Percentiles rank a stretch among this genome's conserved stretches.
Evolutionary conservation across 2,113 vertebrate genomes (phyloP).

Genomic region (Eptatretus burgeri): DNA sequence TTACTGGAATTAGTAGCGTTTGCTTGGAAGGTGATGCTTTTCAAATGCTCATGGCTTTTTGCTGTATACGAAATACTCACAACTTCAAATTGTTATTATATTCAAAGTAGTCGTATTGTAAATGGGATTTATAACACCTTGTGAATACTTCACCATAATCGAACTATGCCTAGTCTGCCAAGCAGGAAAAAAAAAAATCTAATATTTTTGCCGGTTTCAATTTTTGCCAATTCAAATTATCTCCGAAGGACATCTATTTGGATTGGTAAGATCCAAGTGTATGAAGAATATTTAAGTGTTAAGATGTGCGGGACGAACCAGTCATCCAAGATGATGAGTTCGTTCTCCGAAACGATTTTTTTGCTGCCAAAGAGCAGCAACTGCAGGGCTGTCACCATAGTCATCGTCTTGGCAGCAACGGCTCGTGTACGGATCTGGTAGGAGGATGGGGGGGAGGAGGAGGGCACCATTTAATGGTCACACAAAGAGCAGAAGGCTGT

Average conservation of each 20-base stretch:
- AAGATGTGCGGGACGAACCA: slow-evolving; percentile 26
- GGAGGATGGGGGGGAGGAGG: not conserved
- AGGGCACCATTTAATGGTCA: not conserved
- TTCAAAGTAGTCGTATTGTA: too few species aligned
- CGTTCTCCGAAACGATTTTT: slow-evolving; percentile 41
- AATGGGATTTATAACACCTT: too few species aligned
- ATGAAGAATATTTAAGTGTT: not conserved
- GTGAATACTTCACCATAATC: too few species aligned
- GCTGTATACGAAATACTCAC: too few species aligned
- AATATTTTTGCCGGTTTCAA: too few species aligned
- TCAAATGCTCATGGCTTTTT: too few species aligned
- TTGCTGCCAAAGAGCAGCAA: slow-evolving; percentile 67
- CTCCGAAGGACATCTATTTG: not conserved
- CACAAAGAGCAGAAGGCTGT: too few species aligned
- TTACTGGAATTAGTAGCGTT: too few species aligned
- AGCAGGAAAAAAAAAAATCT: too few species aligned
- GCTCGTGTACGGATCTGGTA: slow-evolving; percentile 61
- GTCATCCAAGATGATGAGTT: slow-evolving; percentile 44
- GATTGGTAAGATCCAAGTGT: not conserved
- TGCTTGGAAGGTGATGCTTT: too few species aligned
- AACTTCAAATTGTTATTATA: too few species aligned
- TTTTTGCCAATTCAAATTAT: not conserved
- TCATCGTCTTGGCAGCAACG: slow-evolving; percentile 91
- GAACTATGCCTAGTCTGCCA: too few species aligned
- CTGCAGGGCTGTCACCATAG: slow-evolving; percentile 62